Evolutionary conservation across 2,888 invertebrate species (phyloP).

Genomic region (Thera britannica): DNA sequence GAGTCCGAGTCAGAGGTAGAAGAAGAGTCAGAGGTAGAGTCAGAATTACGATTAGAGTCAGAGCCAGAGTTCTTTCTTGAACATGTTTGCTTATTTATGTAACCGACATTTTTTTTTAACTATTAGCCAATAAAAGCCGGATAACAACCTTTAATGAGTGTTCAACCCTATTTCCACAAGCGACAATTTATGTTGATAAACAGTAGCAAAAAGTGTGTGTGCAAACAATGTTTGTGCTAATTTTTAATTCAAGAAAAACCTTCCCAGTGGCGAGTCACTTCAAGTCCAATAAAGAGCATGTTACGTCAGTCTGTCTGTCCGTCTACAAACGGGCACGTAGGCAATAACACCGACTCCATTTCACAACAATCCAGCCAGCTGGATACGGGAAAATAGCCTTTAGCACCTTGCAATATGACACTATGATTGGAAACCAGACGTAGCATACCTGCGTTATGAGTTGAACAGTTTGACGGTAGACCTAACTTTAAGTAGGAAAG

Average conservation of each 20-base stretch:
- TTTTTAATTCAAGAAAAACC: slow-evolving; percentile 22
- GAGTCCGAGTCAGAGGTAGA: too few species aligned
- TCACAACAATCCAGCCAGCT: slow-evolving; percentile 36
- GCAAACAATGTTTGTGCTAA: not conserved
- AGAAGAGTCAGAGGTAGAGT: too few species aligned
- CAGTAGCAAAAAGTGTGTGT: not conserved
- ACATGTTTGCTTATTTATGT: too few species aligned
- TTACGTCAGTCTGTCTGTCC: slow-evolving; percentile 55
- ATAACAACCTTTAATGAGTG: too few species aligned
- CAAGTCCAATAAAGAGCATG: slow-evolving; percentile 64
- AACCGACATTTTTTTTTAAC: too few species aligned
- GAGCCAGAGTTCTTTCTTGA: too few species aligned
- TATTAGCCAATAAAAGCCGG: too few species aligned
- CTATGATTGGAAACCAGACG: not conserved
- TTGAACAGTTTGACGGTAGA: slow-evolving; percentile 74
- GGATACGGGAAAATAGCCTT: slow-evolving; percentile 36
- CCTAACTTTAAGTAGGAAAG: slow-evolving; percentile 64
- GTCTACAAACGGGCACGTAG: slow-evolving; percentile 60
- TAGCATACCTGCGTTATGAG: slow-evolving; percentile 62
- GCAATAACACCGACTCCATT: slow-evolving; percentile 60
- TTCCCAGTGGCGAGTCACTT: slow-evolving; percentile 32
- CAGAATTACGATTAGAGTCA: too few species aligned
- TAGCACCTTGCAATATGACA: slow-evolving; percentile 29
- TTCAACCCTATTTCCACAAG: too few species aligned
- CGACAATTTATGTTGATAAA: too few species aligned